phyloP scores from a whole-genome alignment of 2,888 invertebrate species.

The Mellilla xanthometata region DNA sequence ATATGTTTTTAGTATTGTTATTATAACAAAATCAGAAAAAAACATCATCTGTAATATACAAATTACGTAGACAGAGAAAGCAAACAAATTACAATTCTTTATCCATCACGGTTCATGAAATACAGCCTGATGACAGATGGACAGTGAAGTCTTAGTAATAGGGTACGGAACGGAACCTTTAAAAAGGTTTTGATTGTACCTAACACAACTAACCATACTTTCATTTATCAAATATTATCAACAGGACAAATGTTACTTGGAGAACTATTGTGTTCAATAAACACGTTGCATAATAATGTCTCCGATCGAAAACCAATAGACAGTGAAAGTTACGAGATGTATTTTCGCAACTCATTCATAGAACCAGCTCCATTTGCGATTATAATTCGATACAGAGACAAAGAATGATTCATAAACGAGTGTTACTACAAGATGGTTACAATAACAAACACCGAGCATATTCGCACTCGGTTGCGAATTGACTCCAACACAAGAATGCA shows the following conservation, averaged over 20 bases:
- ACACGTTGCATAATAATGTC: conserved; percentile 14
- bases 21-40: too few relatives aligned
- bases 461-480: conserved; percentile 76
- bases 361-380: conserved; percentile 34
- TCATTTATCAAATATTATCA: not conserved
- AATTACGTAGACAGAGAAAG: too few relatives aligned
- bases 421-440: conserved; percentile 44
- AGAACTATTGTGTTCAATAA: conserved; percentile 11
- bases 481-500: conserved; percentile 76
- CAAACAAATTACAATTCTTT: too few relatives aligned
- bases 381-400: conserved; percentile 40
- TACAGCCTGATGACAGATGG: too few relatives aligned
- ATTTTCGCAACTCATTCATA: conserved; percentile 30
- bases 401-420: conserved; percentile 47
- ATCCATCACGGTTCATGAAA: too few relatives aligned
- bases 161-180: too few relatives aligned
- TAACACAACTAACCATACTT: too few relatives aligned
- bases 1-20: too few relatives aligned
- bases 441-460: conserved; percentile 51
- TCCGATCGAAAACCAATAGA: conserved; percentile 13
- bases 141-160: too few relatives aligned
- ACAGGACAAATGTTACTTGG: not conserved
- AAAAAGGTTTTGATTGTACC: too few relatives aligned
- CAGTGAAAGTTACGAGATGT: conserved; percentile 18
- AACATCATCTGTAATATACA: too few relatives aligned